Evolutionary conservation across 2,113 vertebrate species (phyloP).

Genomic region (Psittacus erithacus): DNA sequence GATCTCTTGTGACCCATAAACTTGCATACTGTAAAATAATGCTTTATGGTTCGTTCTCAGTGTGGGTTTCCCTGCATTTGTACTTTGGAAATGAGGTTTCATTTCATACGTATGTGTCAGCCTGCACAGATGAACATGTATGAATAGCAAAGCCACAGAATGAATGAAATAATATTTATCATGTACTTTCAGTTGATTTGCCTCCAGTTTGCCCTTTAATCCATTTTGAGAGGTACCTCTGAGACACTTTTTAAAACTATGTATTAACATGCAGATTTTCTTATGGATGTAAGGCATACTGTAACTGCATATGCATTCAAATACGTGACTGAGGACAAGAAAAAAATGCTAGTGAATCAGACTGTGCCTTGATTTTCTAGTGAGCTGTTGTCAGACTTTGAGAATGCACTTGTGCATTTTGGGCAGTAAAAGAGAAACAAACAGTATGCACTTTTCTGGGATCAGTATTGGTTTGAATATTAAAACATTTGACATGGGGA

Average conservation of each 20-base stretch:
- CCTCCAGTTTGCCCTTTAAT: constrained; percentile 18
- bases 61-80: not conserved
- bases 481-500: not conserved
- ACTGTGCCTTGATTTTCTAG: not conserved
- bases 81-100: not conserved
- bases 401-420: not conserved
- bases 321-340: not conserved
- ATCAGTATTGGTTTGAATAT: not conserved
- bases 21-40: not conserved
- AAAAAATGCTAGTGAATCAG: not conserved
- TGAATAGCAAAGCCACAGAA: not conserved
- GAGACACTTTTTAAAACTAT: not conserved
- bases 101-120: not conserved
- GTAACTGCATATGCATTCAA: not conserved
- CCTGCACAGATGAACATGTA: not conserved
- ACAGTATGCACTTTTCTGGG: not conserved
- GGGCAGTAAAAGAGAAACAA: not conserved
- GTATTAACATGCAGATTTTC: not conserved
- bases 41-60: not conserved
- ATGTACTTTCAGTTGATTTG: not conserved
- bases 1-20: not conserved
- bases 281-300: not conserved
- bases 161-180: constrained; percentile 3
- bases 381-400: not conserved
- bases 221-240: not conserved